These are phyloP conservation scores for Heliconius hewitsoni DNA, from an alignment of 1,140 invertebrate genomes.

Conservation along the genomic window DNA sequence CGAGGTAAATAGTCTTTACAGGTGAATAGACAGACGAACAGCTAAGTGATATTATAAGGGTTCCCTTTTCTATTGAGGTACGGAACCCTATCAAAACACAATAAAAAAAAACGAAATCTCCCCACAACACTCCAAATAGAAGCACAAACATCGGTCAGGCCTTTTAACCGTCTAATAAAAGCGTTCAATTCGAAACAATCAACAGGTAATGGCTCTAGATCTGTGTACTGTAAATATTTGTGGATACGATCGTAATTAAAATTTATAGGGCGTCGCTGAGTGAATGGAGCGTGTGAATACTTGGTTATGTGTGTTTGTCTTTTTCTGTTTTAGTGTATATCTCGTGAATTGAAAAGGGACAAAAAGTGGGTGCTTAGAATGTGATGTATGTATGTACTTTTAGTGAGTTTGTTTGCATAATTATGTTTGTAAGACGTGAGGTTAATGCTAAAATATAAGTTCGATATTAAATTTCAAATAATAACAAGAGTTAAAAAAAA, in stretches of 20 bases:
- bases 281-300: slow-evolving; percentile 16
- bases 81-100: background rate
- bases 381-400: background rate
- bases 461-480: too few species aligned
- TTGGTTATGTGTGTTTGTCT: background rate
- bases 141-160: background rate
- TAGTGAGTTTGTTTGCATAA: background rate
- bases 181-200: slow-evolving; percentile 11
- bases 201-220: slow-evolving; percentile 16
- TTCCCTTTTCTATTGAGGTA: background rate
- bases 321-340: background rate
- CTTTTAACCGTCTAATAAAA: slow-evolving; percentile 4
- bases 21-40: too few species aligned
- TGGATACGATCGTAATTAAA: slow-evolving; percentile 4
- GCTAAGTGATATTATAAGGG: background rate
- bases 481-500: too few species aligned
- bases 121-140: background rate
- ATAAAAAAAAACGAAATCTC: background rate
- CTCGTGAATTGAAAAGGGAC: background rate
- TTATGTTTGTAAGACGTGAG: too few species aligned
- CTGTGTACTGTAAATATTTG: slow-evolving; percentile 20
- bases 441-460: too few species aligned
- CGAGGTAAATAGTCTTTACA: too few species aligned
- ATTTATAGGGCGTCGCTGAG: slow-evolving; percentile 8
- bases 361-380: background rate